Conservation (phyloP, 2,797 vertebrate species). For the Macrochelys suwanniensis region DNA sequence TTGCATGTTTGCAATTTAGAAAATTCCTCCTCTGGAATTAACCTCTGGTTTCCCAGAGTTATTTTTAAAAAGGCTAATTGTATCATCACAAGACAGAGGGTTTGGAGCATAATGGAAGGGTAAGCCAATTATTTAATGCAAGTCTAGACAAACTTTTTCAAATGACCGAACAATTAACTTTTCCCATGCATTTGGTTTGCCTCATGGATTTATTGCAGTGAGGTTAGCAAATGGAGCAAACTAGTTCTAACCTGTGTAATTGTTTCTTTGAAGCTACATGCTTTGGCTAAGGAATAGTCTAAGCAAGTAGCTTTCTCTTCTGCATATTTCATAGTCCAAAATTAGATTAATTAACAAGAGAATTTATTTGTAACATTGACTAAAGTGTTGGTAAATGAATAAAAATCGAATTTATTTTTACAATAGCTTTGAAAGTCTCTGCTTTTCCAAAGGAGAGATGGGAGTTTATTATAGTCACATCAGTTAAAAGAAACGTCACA, state of each 20-base stretch:
- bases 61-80: not conserved
- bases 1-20: not conserved
- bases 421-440: not conserved
- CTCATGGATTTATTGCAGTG: conserved; percentile 2
- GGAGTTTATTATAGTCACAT: not conserved
- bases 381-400: not conserved
- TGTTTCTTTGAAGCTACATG: not conserved
- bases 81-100: not conserved
- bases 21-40: not conserved
- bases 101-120: not conserved
- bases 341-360: not conserved
- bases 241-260: not conserved
- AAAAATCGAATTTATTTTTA: not conserved
- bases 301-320: accelerated
- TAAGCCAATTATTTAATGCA: conserved; percentile 27
- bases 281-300: accelerated
- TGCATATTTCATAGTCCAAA: not conserved
- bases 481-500: not conserved
- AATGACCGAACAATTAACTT: conserved; percentile 10
- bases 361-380: not conserved
- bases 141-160: not conserved
- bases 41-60: accelerated
- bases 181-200: conserved; percentile 39
- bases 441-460: not conserved
- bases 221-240: not conserved